Conservation (phyloP, 2,888 invertebrate genomes). For the Tillus elongatus region DNA sequence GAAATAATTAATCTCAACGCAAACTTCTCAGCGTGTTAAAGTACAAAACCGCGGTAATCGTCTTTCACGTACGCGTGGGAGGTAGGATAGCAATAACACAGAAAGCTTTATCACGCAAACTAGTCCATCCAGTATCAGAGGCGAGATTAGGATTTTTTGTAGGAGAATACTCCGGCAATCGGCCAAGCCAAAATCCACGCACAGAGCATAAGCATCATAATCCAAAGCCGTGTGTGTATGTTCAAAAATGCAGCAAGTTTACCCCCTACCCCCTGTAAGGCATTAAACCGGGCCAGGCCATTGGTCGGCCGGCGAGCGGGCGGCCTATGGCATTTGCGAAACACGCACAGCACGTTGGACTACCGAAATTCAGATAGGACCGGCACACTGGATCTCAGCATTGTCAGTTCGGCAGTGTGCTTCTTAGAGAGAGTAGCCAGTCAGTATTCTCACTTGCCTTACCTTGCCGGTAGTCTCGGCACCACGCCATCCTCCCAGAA, state of each 20-base stretch:
- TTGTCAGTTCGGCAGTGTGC: too few species aligned
- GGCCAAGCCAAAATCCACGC: constrained; percentile 20
- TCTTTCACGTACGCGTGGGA: too few species aligned
- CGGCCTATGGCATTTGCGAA: constrained; percentile 39
- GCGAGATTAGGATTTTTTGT: too few species aligned
- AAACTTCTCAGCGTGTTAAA: too few species aligned
- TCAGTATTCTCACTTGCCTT: constrained; percentile 25
- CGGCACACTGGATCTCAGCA: constrained; percentile 22
- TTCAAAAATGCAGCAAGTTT: constrained; percentile 42
- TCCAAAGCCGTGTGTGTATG: constrained; percentile 27
- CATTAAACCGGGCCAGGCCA: constrained; percentile 37
- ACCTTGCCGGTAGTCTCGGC: constrained; percentile 5
- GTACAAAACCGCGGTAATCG: too few species aligned
- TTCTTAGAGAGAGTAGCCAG: too few species aligned
- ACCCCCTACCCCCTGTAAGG: constrained; percentile 36
- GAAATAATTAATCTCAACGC: too few species aligned
- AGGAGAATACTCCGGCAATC: too few species aligned
- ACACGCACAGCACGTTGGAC: constrained; percentile 34
- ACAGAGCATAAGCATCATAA: constrained; percentile 29
- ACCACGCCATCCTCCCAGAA: too few species aligned
- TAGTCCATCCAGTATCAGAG: too few species aligned
- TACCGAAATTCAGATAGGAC: constrained; percentile 36
- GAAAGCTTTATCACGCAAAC: too few species aligned
- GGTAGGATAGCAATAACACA: too few species aligned
- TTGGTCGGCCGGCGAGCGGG: constrained; percentile 36